Evolutionary conservation across 2,113 vertebrate genomes (phyloP), one percentile per base, ranked within the genome.

Genomic region (Scartelaos histophorus): DNA sequence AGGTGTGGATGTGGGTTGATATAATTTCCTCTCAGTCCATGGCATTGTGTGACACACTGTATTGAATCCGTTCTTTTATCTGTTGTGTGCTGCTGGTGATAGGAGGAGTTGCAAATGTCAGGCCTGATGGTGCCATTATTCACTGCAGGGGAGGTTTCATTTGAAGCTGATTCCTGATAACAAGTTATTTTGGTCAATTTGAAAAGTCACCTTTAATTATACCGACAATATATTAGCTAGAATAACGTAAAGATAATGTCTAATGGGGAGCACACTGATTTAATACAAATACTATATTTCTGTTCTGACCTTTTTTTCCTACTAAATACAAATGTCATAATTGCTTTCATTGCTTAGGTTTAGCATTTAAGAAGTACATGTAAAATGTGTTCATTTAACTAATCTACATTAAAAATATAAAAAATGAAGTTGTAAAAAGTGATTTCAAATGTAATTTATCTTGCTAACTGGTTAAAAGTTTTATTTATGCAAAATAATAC

Each of bases 61-160:
- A 73, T 82, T 68, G 73, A 82, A 85, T 79, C 66, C 74, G 38
- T 83, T 69, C 81, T 78, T 85, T 83, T 82, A 84, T 83, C 70
- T 87, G 80, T 69, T 76, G 66, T 68, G 72, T 71, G 74, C 68
- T 54, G 61, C 62, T 49, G 75, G 29, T 77, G 68, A 78, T 69
- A 74, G 54, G 79, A 80, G 76, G 79, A 84, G 71, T 69, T 78
- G 82, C 56, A 80, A 69, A 87, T 82, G 73, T 77, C 77, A 76
- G 75, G 71, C 72, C 60, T 82, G 77, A 47, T 51, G 78, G 72
- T 71, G 61, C 56, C 56, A 58, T 58, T 56, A 57, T 82, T 88
- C 45, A 75, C 66, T 51, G 10, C n/a, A 22, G 66, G 64, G 45
- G n/a, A 60, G 29, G 67, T 79, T 76, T 75, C 29, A 69, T 69